Conservation (phyloP, 2,888 invertebrate species). For the Fissipunctia ypsillon region DNA sequence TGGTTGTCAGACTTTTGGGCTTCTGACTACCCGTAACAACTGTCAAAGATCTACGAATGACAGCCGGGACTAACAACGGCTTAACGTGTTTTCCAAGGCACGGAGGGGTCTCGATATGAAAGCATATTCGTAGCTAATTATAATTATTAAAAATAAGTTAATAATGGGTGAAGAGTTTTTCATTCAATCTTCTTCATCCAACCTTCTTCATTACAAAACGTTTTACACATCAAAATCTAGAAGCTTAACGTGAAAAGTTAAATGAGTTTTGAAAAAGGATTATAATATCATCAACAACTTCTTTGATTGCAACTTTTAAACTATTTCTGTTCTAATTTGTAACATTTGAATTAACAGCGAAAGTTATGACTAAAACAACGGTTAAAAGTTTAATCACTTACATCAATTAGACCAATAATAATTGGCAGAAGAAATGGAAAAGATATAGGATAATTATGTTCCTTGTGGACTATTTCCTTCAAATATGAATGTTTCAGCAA, state of each 20-base stretch:
- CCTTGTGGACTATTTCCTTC: no score
- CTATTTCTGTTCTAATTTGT: conserved; percentile 5
- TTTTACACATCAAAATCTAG: neutral
- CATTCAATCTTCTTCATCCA: neutral
- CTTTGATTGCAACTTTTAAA: conserved; percentile 34
- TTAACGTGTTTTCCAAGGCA: neutral
- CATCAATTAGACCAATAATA: neutral
- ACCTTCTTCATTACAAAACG: neutral
- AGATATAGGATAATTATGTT: no score
- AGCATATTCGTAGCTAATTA: neutral
- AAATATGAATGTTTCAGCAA: no score
- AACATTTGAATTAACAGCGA: neutral
- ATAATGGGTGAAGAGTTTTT: neutral
- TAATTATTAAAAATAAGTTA: no score
- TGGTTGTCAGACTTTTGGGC: neutral
- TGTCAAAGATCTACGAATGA: neutral
- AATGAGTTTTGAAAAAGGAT: conserved; percentile 35
- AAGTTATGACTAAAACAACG: neutral
- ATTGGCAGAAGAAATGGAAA: no score
- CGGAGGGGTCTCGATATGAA: neutral
- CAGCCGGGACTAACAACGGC: neutral
- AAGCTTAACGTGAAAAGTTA: conserved; percentile 37
- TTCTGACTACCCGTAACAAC: neutral
- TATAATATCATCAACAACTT: conserved; percentile 9
- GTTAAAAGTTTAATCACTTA: neutral